Percentiles rank a stretch among this genome's conserved stretches.
Evolutionary conservation across 1,140 invertebrate genomes (phyloP).

Genomic region (Araneus ventricosus): DNA sequence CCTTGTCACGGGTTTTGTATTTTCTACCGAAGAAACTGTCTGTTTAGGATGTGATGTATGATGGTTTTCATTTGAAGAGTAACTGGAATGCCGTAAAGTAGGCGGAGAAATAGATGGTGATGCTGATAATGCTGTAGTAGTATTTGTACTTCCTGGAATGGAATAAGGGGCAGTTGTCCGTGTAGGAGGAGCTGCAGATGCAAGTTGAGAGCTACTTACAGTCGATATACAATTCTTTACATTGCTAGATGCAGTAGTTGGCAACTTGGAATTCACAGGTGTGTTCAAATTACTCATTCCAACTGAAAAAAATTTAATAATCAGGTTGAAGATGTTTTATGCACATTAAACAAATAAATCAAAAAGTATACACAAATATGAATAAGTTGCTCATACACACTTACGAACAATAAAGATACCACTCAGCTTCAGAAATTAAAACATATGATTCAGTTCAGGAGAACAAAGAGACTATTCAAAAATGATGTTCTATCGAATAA

Average conservation of each 20-base stretch:
- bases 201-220: background rate
- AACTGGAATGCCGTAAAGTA: constrained; percentile 68
- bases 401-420: too few relatives aligned
- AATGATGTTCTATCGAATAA: too few relatives aligned
- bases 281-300: background rate
- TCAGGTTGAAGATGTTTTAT: too few relatives aligned
- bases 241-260: background rate
- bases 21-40: constrained; percentile 42
- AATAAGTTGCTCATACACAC: too few relatives aligned
- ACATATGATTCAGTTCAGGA: too few relatives aligned
- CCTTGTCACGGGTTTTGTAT: constrained; percentile 1
- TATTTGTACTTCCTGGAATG: constrained; percentile 70
- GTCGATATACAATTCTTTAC: constrained; percentile 58
- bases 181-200: constrained; percentile 45
- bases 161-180: constrained; percentile 62
- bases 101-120: constrained; percentile 53
- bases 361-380: too few relatives aligned
- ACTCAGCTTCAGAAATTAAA: too few relatives aligned
- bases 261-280: constrained; percentile 42
- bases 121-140: constrained; percentile 62
- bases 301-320: constrained; percentile 52
- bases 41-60: constrained; percentile 38
- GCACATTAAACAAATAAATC: too few relatives aligned
- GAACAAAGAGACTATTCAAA: too few relatives aligned
- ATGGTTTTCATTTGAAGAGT: constrained; percentile 63